These are phyloP conservation scores for Drosophila mimica DNA, from an alignment of 2,888 invertebrate species.

Conservation along the genomic window DNA sequence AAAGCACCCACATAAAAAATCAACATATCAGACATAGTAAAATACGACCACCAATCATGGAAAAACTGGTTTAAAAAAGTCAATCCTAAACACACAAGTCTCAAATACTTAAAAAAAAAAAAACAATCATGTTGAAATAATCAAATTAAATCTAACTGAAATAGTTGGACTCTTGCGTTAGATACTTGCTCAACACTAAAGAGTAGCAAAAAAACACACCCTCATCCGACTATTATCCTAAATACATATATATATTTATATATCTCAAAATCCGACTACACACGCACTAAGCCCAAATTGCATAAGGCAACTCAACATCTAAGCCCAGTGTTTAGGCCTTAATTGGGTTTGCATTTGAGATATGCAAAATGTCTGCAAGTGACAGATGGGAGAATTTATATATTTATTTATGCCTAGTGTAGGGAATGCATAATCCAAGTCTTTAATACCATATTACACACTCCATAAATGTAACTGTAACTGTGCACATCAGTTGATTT, in stretches of 20 bases:
- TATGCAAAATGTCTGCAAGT: background rate
- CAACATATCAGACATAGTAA: background rate
- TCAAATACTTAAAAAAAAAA: background rate
- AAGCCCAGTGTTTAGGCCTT: slow-evolving; percentile 5
- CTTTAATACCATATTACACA: slow-evolving; percentile 11
- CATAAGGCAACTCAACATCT: background rate
- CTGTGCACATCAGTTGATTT: slow-evolving; percentile 52
- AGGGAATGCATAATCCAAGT: slow-evolving; percentile 2
- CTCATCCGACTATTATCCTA: background rate
- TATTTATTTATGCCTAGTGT: background rate
- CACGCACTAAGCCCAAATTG: background rate
- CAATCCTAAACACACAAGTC: background rate
- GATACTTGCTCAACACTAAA: background rate
- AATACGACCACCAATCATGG: background rate
- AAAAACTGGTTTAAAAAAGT: background rate
- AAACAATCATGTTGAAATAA: background rate
- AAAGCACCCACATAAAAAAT: background rate
- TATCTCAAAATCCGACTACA: background rate
- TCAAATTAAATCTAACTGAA: background rate
- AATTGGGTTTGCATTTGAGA: background rate
- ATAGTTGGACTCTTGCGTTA: background rate
- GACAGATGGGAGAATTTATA: slow-evolving; percentile 27
- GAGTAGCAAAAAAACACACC: background rate
- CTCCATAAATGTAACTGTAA: slow-evolving; percentile 50
- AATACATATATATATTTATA: background rate